A percentile compares a stretch with the other conserved stretches of the same genome.
Conservation (phyloP, 1,140 invertebrate species). For the Eupristina koningsbergeri region DNA sequence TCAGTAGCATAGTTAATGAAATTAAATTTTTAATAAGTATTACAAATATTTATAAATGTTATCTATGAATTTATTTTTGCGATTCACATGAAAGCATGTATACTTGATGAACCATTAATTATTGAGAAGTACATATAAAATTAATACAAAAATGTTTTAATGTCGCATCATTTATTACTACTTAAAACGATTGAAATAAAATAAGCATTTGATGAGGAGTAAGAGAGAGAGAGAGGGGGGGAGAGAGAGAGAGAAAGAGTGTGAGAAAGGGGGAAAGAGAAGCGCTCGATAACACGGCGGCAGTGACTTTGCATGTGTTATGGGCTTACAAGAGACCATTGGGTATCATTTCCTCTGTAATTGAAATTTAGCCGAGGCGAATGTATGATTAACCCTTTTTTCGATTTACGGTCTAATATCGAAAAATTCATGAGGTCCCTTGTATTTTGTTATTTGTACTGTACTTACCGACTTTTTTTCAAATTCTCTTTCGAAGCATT, state of each 20-base stretch:
- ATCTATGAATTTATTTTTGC: background rate
- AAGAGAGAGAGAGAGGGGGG: too few species aligned
- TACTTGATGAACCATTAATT: background rate
- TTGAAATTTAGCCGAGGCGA: constrained; percentile 37
- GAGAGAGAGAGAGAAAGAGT: too few species aligned
- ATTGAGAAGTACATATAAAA: background rate
- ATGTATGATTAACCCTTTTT: constrained; percentile 35
- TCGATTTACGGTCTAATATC: constrained; percentile 44
- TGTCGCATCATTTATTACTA: too few species aligned
- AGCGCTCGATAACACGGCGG: background rate
- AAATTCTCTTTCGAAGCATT: background rate
- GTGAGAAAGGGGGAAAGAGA: background rate
- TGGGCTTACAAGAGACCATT: background rate
- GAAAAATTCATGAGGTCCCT: constrained; percentile 24
- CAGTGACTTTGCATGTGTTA: background rate
- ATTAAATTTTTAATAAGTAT: too few species aligned
- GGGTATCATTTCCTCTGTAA: constrained; percentile 28
- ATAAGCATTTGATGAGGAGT: background rate
- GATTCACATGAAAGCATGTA: background rate
- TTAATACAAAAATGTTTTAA: background rate
- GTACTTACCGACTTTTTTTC: constrained; percentile 25
- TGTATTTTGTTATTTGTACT: constrained; percentile 24
- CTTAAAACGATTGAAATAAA: background rate
- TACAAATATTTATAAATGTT: too few species aligned
- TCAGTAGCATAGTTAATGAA: too few species aligned